phyloP scores from a whole-genome alignment of 2,113 vertebrate species.

The Etheostoma cragini region DNA sequence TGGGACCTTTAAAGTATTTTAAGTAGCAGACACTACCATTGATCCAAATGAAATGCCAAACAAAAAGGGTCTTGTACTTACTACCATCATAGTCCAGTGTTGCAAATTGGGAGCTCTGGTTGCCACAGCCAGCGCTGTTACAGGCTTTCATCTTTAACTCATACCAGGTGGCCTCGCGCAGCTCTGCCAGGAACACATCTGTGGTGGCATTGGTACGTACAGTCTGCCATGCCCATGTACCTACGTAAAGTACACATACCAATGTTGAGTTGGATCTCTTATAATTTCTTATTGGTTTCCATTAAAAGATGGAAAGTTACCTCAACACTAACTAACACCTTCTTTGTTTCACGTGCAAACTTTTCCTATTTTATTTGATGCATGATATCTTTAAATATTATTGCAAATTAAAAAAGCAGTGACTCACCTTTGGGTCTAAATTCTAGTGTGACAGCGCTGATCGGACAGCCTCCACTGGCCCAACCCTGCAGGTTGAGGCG shows the following conservation, averaged over 20 bases:
- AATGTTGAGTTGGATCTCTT: not conserved
- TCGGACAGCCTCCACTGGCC: slow-evolving; percentile 97
- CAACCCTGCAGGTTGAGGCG: slow-evolving; percentile 97
- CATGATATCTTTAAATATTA: not conserved
- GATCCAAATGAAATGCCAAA: slow-evolving; percentile 2
- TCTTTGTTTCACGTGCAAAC: not conserved
- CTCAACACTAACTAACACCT: not conserved
- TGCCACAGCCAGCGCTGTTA: slow-evolving; percentile 98
- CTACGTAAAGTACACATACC: slow-evolving; percentile 35
- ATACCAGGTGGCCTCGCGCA: slow-evolving; percentile 98
- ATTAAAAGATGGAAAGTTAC: not conserved
- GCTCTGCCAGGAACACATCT: slow-evolving; percentile 94
- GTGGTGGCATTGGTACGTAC: slow-evolving; percentile 91
- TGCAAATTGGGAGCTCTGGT: slow-evolving; percentile 95
- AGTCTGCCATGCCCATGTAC: slow-evolving; percentile 95
- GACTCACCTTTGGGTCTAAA: slow-evolving; percentile 90
- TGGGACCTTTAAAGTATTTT: not conserved
- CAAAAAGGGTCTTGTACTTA: slow-evolving; percentile 80
- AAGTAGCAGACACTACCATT: not conserved
- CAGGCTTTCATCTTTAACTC: slow-evolving; percentile 98
- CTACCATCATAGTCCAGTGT: slow-evolving; percentile 97
- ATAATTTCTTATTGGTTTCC: not conserved
- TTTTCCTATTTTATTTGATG: not conserved
- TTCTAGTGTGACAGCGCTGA: slow-evolving; percentile 91
- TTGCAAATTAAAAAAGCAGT: not conserved